Evolutionary conservation across 37 sponge, comb jelly and placozoan species (phyloP).

Genomic region (Halisarca cf. caerulea): DNA sequence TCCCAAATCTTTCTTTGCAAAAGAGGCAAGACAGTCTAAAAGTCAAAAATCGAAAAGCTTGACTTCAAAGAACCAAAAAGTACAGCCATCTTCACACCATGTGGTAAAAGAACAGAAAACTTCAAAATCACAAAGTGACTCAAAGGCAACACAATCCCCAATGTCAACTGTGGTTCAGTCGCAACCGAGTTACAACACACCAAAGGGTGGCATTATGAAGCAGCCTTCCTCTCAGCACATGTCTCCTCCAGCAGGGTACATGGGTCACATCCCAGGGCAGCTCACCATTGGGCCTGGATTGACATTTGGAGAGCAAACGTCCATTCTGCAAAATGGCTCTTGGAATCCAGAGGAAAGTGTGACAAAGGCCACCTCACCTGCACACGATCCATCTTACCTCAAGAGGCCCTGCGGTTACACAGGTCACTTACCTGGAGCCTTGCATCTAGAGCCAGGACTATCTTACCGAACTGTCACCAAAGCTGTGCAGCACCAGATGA

Average conservation of each 20-base stretch:
- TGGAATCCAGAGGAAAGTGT: conserved; percentile 12
- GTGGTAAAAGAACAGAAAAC: no score
- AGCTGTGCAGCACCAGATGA: conserved; percentile 6
- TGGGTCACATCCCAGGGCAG: conserved; percentile 17
- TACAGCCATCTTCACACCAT: no score
- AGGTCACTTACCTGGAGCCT: conserved; percentile 20
- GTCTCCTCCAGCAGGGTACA: conserved; percentile 13
- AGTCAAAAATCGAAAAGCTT: no score
- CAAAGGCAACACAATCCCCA: no score
- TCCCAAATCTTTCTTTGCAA: no score
- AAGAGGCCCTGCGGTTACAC: conserved; percentile 18
- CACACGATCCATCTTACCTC: not conserved
- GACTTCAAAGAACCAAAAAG: no score
- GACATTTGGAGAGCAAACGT: not conserved
- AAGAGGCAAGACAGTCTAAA: no score
- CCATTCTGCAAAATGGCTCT: not conserved
- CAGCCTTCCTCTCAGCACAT: not conserved
- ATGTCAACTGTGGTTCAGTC: no score
- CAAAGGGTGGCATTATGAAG: no score
- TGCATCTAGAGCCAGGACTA: conserved; percentile 14
- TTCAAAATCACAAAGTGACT: no score
- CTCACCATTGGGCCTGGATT: not conserved
- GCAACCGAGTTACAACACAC: no score
- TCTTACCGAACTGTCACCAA: conserved; percentile 5
- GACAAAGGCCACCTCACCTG: not conserved